Conservation (phyloP, 2,113 vertebrate species). For the Dasyurus viverrinus region DNA sequence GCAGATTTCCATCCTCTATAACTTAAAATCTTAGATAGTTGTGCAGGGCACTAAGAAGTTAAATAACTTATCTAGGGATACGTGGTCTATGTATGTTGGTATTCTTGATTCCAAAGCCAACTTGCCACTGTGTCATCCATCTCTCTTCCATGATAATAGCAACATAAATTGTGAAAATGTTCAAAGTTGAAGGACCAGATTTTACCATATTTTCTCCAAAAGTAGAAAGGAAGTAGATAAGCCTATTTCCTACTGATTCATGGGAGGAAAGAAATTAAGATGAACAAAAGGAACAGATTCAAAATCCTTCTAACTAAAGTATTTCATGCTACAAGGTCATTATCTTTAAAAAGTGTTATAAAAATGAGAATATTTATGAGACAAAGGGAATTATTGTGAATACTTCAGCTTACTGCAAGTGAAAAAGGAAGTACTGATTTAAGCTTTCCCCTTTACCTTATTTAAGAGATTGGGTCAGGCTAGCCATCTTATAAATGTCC, state of each 20-base stretch:
- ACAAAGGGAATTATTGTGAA: neutral
- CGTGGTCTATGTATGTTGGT: neutral
- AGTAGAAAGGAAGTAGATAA: neutral
- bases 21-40: neutral
- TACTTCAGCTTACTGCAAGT: neutral
- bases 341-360: neutral
- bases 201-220: slow-evolving; percentile 21
- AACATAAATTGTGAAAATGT: slow-evolving; percentile 1
- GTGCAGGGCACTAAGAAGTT: neutral
- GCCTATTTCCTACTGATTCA: neutral
- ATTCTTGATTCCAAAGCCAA: neutral
- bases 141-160: neutral
- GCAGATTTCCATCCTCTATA: no score
- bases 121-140: neutral
- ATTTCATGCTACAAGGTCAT: neutral
- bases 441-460: neutral
- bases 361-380: neutral
- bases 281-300: neutral
- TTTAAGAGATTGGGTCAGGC: neutral
- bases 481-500: neutral
- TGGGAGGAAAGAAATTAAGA: slow-evolving; percentile 1
- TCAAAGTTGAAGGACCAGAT: neutral
- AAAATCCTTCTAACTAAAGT: neutral
- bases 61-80: neutral
- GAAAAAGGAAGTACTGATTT: neutral